Evolutionary conservation across 2,113 vertebrate species (phyloP).

Genomic region (Redunca redunca): DNA sequence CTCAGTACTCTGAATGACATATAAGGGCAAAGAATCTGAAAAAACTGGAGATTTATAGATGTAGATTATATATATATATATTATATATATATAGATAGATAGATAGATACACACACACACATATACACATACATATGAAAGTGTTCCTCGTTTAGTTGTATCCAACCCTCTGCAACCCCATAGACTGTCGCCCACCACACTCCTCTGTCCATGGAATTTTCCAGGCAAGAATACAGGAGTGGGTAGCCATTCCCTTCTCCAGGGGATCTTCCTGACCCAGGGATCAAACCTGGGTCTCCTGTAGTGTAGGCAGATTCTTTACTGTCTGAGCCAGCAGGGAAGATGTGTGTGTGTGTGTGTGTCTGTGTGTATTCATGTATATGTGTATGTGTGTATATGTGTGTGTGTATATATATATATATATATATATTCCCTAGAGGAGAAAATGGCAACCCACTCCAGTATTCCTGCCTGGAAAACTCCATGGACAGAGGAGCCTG

Average conservation of each 20-base stretch:
- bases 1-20: background rate
- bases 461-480: background rate
- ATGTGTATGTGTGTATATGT: too few species aligned
- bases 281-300: background rate
- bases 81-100: too few species aligned
- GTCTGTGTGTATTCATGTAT: rapidly evolving
- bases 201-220: background rate
- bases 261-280: background rate
- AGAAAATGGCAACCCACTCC: background rate
- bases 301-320: background rate
- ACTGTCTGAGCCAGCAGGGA: background rate
- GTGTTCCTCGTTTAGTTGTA: background rate
- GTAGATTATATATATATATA: too few species aligned
- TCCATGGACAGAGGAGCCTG: background rate
- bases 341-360: rapidly evolving
- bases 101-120: rapidly evolving
- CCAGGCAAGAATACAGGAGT: background rate
- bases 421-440: background rate
- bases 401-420: too few species aligned
- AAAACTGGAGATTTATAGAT: too few species aligned
- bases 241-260: background rate
- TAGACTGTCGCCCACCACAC: background rate
- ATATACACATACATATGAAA: background rate
- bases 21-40: background rate
- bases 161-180: background rate